Evolutionary conservation across 2,797 vertebrate genomes (phyloP).

Genomic region (Anabacerthia variegaticeps): DNA sequence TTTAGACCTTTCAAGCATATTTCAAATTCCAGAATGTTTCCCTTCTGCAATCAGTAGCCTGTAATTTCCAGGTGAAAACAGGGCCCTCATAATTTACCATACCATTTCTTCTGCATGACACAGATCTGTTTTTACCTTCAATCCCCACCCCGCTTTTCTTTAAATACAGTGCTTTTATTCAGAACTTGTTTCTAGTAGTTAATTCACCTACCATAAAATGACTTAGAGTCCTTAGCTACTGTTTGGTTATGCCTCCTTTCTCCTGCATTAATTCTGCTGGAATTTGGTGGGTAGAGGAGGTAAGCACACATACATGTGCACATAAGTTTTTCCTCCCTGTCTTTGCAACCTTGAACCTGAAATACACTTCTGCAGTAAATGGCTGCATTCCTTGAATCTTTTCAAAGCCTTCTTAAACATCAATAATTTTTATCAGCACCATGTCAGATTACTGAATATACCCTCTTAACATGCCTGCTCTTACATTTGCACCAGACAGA

Average conservation of each 20-base stretch:
- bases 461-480: not conserved
- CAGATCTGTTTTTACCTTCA: not conserved
- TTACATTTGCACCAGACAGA: not conserved
- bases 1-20: conserved; percentile 16
- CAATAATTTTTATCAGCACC: not conserved
- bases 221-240: not conserved
- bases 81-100: not conserved
- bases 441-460: not conserved
- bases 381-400: not conserved
- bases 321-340: not conserved
- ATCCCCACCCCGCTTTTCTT: not conserved
- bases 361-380: not conserved
- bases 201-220: not conserved
- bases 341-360: not conserved
- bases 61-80: conserved; percentile 24
- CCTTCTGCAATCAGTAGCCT: not conserved
- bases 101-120: not conserved
- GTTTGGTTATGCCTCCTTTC: not conserved
- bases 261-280: not conserved
- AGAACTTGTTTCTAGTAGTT: not conserved
- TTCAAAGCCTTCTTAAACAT: not conserved
- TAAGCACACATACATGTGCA: not conserved
- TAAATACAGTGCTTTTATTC: not conserved
- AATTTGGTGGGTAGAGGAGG: not conserved
- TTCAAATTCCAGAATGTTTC: conserved; percentile 6